Conservation (phyloP, 2,113 vertebrate species). For the Rattus norvegicus region DNA sequence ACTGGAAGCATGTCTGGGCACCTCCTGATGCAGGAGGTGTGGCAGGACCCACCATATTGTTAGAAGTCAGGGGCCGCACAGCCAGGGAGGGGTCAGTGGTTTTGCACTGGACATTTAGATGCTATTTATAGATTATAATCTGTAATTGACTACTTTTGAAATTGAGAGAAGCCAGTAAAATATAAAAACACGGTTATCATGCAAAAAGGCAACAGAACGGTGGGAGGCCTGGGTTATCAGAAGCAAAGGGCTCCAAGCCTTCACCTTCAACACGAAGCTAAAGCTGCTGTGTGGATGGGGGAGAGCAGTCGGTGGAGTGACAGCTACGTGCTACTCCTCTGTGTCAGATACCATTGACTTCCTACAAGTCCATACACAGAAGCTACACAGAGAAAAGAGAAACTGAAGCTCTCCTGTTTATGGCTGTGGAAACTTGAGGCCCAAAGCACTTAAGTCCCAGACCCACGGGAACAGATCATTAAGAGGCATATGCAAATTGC, state of each 20-base stretch:
- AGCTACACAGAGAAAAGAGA: background rate
- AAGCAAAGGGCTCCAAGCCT: background rate
- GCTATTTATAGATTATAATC: background rate
- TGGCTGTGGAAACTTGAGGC: background rate
- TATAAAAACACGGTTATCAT: background rate
- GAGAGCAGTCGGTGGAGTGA: background rate
- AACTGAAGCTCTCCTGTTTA: background rate
- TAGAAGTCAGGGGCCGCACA: background rate
- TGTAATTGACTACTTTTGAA: background rate
- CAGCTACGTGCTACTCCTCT: background rate
- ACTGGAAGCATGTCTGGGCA: rapidly evolving
- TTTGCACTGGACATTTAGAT: background rate
- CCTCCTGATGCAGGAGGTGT: background rate
- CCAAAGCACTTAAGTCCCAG: background rate
- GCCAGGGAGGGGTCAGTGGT: rapidly evolving
- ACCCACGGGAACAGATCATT: too few species aligned
- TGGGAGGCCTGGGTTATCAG: background rate
- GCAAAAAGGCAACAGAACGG: background rate
- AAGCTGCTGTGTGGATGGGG: background rate
- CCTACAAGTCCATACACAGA: background rate
- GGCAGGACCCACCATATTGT: background rate
- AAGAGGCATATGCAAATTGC: background rate
- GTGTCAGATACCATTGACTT: background rate
- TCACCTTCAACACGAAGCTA: background rate
- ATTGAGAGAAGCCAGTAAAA: background rate